Conservation (phyloP, 2,888 invertebrate species). For the Osmoderma eremita region DNA sequence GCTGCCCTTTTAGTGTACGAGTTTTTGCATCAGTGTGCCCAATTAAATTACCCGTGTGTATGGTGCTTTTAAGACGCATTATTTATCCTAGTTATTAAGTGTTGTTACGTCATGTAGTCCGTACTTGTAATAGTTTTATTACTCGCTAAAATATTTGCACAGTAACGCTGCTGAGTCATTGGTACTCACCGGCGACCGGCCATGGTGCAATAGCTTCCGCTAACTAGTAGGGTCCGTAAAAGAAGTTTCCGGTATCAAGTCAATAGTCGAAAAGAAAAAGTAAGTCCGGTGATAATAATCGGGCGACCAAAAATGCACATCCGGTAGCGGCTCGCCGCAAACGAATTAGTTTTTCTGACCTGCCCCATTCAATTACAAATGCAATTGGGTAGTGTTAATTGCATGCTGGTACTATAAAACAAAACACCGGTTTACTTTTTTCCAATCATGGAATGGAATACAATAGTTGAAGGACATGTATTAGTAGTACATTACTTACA, state of each 20-base stretch:
- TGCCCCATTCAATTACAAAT: background rate
- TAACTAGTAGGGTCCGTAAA: constrained; percentile 45
- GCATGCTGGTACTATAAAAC: too few species aligned
- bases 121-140: background rate
- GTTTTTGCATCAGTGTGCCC: too few species aligned
- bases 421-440: too few species aligned
- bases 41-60: background rate
- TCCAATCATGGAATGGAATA: too few species aligned
- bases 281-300: background rate
- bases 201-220: constrained; percentile 51
- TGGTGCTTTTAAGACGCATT: background rate
- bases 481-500: too few species aligned
- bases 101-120: background rate
- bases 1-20: too few species aligned
- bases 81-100: background rate
- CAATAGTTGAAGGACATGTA: too few species aligned
- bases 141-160: background rate
- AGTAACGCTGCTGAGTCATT: constrained; percentile 37
- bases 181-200: constrained; percentile 34
- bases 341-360: constrained; percentile 9
- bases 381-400: constrained; percentile 14
- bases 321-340: constrained; percentile 4
- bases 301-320: constrained; percentile 18
- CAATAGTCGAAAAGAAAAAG: background rate
- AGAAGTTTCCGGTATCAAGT: constrained; percentile 25